Conservation (phyloP, 2,888 invertebrate species). For the Nomada ferruginata region DNA sequence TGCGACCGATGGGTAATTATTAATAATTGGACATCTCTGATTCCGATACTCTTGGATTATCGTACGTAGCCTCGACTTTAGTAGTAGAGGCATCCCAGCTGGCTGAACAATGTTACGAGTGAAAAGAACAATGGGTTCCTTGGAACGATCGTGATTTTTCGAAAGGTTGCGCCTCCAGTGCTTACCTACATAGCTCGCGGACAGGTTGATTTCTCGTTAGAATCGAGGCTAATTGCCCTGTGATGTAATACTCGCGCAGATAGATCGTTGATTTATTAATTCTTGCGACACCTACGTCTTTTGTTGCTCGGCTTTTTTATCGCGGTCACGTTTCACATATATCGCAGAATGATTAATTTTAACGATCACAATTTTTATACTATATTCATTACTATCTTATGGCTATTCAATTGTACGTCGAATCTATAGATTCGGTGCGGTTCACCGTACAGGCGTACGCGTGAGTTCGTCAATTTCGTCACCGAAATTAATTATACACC, state of each 20-base stretch:
- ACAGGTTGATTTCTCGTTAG: conserved; percentile 51
- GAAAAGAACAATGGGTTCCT: conserved; percentile 55
- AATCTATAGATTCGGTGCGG: too few relatives aligned
- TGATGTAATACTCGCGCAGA: conserved; percentile 47
- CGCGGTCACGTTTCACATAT: conserved; percentile 40
- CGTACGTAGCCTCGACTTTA: not conserved
- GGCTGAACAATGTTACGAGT: conserved; percentile 16
- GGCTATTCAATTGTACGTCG: too few relatives aligned
- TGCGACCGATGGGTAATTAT: not conserved
- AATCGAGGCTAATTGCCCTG: conserved; percentile 65
- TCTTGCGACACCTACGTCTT: conserved; percentile 49
- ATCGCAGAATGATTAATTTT: conserved; percentile 50
- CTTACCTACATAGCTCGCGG: conserved; percentile 10
- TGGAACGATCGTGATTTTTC: conserved; percentile 41
- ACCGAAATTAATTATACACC: conserved; percentile 50
- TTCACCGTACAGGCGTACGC: not conserved
- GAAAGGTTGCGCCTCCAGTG: conserved; percentile 29
- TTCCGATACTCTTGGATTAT: not conserved
- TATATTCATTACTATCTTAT: too few relatives aligned
- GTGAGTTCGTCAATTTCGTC: conserved; percentile 49
- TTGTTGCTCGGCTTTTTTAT: conserved; percentile 41
- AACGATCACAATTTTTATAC: not conserved
- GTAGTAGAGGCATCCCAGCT: not conserved
- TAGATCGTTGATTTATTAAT: conserved; percentile 46
- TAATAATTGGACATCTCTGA: not conserved